Base-by-base conservation (phyloP, 2,888 invertebrate genomes). In the Cosmia trapezina region DNA sequence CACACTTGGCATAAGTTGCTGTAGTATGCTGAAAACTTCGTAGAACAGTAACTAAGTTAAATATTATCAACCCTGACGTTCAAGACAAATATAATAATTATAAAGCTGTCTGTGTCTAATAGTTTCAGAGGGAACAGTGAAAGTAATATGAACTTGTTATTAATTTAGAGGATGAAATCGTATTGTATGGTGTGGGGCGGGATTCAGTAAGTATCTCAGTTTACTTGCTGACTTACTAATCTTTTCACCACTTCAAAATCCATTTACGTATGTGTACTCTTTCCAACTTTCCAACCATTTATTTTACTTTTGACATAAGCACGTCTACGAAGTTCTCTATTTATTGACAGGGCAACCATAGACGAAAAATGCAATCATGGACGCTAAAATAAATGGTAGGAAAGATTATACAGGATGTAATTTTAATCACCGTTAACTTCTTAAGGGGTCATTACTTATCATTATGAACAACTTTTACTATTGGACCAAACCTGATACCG, bases 11-110 rank as follows among this genome's bases (percentile, higher is more conserved):
- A 47, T 62, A 64, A 73, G 56, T 62, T 54, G 19, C 12, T 19
- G 33, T 54, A 67, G n/a, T 14, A 2, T 9, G 2, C 41, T 49
- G 45, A 33, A n/a, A 76, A 80, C 54, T 76, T 63, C 12, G 57
- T 59, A 8, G 62, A 53, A 63, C 54, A 41, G 19, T 54, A 62
- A 61, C 80, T n/a, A 68, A 57, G 65, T 65, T 74, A 59, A 59
- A 63, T 70, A 54, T 54, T 5, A 56, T 33, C 33, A 47, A 61
- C 19, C 53, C 67, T 67, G 33, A n/a, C 49, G 61, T 61, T 28
- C 49, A 49, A 67, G 49, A 43, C 33, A 60, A 17, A 66, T n/a
- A 12, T 53, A 28, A 59, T 45, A 51, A 64, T 45, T 17, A 53
- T 28, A 8, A 54, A 75, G 66, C 33, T 60, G 37, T 43, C 17